phyloP scores from a whole-genome alignment of 2,113 vertebrate species.

The Melanerpes aurifrons region DNA sequence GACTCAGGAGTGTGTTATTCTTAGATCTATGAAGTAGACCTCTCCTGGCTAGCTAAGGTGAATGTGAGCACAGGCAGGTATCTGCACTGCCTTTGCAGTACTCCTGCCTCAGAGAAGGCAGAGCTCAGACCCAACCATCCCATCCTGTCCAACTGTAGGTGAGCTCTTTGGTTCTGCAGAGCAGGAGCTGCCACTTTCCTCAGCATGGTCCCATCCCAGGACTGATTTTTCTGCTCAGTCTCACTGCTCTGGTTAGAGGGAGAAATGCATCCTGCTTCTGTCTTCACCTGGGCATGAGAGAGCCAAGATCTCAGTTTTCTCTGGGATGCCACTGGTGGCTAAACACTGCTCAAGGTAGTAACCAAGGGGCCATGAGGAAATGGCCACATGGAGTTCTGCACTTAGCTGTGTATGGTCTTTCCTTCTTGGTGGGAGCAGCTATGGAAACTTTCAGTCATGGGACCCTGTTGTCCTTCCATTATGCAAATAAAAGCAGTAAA shows the following conservation, averaged over 20 bases:
- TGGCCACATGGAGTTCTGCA: background rate
- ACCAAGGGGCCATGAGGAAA: background rate
- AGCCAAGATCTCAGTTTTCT: background rate
- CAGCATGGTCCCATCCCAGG: fast-evolving
- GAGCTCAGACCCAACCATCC: background rate
- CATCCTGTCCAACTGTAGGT: fast-evolving
- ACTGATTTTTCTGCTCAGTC: background rate
- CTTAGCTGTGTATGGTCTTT: background rate
- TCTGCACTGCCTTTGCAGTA: fast-evolving
- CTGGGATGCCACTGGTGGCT: background rate
- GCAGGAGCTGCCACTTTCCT: background rate
- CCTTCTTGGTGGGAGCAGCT: background rate
- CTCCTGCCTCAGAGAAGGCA: background rate
- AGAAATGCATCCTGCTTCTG: fast-evolving
- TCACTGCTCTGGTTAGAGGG: background rate
- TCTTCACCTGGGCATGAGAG: background rate
- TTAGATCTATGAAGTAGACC: background rate
- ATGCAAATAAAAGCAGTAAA: background rate
- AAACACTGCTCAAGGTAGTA: background rate
- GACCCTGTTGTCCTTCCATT: background rate
- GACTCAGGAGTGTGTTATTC: background rate
- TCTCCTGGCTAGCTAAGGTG: background rate
- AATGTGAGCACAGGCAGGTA: background rate
- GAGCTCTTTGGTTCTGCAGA: background rate
- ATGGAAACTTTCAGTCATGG: background rate